Conservation (phyloP, 2,113 vertebrate species). For the Jacana jacana region DNA sequence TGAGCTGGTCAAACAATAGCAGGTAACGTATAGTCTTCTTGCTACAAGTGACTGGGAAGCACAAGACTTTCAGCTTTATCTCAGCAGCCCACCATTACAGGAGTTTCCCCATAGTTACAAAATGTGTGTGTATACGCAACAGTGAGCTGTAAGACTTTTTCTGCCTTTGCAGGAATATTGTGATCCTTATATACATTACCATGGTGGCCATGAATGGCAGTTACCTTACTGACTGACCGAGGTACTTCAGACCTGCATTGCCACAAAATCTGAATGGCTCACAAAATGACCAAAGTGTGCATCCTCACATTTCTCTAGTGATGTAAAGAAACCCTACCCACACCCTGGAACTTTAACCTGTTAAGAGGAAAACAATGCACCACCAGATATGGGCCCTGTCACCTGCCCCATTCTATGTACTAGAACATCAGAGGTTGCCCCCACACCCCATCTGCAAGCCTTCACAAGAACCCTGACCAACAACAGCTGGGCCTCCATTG, state of each 20-base stretch:
- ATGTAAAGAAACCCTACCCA: neutral
- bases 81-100: neutral
- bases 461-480: neutral
- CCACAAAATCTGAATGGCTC: neutral
- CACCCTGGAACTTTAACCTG: neutral
- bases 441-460: neutral
- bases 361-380: neutral
- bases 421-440: neutral
- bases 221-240: neutral
- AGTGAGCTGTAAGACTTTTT: neutral
- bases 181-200: neutral
- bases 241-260: neutral
- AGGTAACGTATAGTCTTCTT: neutral
- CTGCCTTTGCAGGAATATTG: neutral
- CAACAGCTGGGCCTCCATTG: neutral
- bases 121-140: neutral
- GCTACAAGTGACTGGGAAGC: neutral
- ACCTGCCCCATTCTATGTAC: neutral
- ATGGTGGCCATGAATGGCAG: neutral
- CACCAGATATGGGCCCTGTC: neutral
- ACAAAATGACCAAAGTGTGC: neutral
- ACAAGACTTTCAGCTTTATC: neutral
- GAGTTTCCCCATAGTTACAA: neutral
- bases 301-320: neutral
- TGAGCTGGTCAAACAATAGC: fast-evolving